These are phyloP conservation scores for Heliconius hortense DNA, from an alignment of 2,888 invertebrate genomes.

Conservation along the genomic window DNA sequence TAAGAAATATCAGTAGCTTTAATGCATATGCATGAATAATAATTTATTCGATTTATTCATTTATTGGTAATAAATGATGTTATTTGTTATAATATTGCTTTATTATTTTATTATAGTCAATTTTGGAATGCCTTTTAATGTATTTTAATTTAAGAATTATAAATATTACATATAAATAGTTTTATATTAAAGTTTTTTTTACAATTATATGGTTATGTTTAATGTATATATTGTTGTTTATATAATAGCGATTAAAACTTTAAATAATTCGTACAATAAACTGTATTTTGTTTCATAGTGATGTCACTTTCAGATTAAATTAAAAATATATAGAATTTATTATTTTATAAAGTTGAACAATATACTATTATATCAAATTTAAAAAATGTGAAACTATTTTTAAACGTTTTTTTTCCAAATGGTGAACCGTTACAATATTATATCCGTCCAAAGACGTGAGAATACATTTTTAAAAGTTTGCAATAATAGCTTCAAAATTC, in stretches of 20 bases:
- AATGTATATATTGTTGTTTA: not conserved
- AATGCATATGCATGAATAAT: conserved; percentile 15
- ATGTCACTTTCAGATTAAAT: not conserved
- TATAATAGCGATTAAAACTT: not conserved
- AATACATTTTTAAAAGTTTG: not conserved
- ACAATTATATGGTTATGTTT: not conserved
- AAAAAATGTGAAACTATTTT: not conserved
- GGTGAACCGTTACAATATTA: not conserved
- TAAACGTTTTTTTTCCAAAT: not conserved
- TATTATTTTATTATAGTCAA: conserved; percentile 17
- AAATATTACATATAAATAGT: not conserved
- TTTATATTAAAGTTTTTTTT: not conserved
- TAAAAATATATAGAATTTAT: not conserved
- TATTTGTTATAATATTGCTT: conserved; percentile 1
- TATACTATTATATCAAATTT: not conserved
- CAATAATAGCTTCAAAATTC: not conserved
- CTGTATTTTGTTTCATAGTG: not conserved
- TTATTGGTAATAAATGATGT: not conserved
- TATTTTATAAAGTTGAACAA: too few species aligned
- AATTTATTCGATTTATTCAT: not conserved
- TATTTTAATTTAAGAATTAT: not conserved
- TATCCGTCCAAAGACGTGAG: conserved; percentile 17
- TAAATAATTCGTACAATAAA: not conserved
- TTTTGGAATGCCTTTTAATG: conserved; percentile 4
- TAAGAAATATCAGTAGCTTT: not conserved